These are phyloP conservation scores for Drosophila saltans DNA, from an alignment of 1,140 invertebrate species.

Conservation along the genomic window DNA sequence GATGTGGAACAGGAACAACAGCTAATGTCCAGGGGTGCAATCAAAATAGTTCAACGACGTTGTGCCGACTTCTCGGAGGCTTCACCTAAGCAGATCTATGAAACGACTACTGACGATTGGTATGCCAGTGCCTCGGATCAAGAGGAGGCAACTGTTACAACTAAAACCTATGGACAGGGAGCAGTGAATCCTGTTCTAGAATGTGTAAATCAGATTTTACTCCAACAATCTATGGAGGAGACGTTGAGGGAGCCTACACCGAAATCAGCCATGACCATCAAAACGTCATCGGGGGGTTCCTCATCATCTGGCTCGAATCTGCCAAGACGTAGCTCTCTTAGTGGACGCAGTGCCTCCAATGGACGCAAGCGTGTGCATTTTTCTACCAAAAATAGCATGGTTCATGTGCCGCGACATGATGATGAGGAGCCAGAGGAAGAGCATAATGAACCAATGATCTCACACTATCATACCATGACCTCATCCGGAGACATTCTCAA, in stretches of 20 bases:
- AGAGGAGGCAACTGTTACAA: conserved; percentile 84
- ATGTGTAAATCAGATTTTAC: conserved; percentile 86
- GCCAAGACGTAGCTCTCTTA: conserved; percentile 56
- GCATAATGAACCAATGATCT: conserved; percentile 50
- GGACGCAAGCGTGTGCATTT: conserved; percentile 81
- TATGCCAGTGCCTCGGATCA: conserved; percentile 86
- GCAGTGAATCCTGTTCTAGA: conserved; percentile 88
- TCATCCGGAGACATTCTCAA: conserved; percentile 47
- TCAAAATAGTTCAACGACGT: conserved; percentile 58
- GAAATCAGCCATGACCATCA: conserved; percentile 35
- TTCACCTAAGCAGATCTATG: conserved; percentile 80
- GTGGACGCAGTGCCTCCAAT: conserved; percentile 51
- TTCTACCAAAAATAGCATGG: conserved; percentile 82
- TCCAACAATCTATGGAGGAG: conserved; percentile 82
- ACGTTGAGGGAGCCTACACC: conserved; percentile 41
- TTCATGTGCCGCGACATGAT: conserved; percentile 72
- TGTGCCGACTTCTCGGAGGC: conserved; percentile 75
- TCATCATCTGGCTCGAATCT: conserved; percentile 18
- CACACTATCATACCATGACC: conserved; percentile 53
- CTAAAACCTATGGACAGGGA: conserved; percentile 79
- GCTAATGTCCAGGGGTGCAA: conserved; percentile 41
- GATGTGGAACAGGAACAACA: conserved; percentile 50
- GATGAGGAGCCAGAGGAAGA: conserved; percentile 49
- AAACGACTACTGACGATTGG: conserved; percentile 86
- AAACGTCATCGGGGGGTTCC: neutral